Evolutionary conservation across 2,888 invertebrate genomes (phyloP), one percentile per base, ranked within the genome.

Genomic region (Macrosiphum euphorbiae): DNA sequence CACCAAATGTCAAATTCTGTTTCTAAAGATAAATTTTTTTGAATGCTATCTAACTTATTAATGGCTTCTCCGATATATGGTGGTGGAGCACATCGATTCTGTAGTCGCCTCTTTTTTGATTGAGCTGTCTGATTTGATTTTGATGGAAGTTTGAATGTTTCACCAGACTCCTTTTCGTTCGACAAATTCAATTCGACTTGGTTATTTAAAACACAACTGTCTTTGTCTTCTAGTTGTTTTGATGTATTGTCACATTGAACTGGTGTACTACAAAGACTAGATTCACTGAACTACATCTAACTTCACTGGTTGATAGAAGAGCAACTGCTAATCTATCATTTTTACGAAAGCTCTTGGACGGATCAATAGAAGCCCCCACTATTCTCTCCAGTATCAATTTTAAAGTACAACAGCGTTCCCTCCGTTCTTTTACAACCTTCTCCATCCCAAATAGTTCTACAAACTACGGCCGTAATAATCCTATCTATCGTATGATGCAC

Each of bases 1-100:
- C 90, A 88, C 89, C 94, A 94, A 84, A 94, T 88, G 78, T 88
- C 92, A 88, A 92, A 92, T 58, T 61, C 67, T 92, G 92, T 92
- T 55, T 92, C 89, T 35, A 50, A 88, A 55, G 88, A 94, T 58
- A 92, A 78, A 44, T 92, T 89, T 85, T 88, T 55, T 50, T 94
- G 61, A 85, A 89, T 85, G 41, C 41, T 85, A 84, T 94, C 89
- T 88, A 67, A 67, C 24, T 92, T 88, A 58, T 87, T 47, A 92
- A 92, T 88, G n/a, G 61, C 88, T 88, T 88, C 61, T 58, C 35
- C 88, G 44, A 92, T 58, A 20, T 87, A 88, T 58, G 50, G 13
- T 50, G 50, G 50, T 50, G 50, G 50, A 50, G 67, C 67, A 88
- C 47, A 88, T 28, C 88, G 92, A 88, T 67, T 92, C 58, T 89